Evolutionary conservation across 2,888 invertebrate genomes (phyloP), one percentile per base, ranked within the genome.

Genomic region (Thymelicus sylvestris): DNA sequence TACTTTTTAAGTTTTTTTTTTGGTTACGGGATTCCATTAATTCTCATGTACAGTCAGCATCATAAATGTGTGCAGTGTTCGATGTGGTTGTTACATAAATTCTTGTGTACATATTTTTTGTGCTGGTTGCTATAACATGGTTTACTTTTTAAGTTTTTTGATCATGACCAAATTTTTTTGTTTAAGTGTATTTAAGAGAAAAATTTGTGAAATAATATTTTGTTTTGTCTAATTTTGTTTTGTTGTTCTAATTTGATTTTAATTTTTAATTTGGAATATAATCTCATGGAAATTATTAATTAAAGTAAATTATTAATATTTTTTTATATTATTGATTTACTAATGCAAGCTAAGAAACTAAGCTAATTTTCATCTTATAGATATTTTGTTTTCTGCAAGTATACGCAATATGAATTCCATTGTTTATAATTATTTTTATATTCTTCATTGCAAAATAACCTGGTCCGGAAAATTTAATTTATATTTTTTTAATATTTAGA

Each of bases 21-120:
- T 71, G 73, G 72, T 74, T 65, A 61, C 65, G 68, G 75, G 68
- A 62, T 59, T 71, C 60, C 59, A 67, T 50, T 24, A 41, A 12
- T 59, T 52, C 7, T 31, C 31, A 31, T 55, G 62, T 68, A 68
- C 48, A 60, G 67, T 67, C 62, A 67, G 62, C 60, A 67, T 55
- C 52, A 67, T 44, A 13, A 67, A 67, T 67, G 67, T 67, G 67
- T 62, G 60, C 67, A 62, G 41, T 61, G 50, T 52, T 44, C 5
- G 24, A 47, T 62, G 31, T 24, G 12, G 1, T 4, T 57, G 13
- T 62, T 38, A 55, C 50, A 61, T 67, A 13, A 67, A 19, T 41
- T 24, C 24, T 13, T 41, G 61, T 67, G 67, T 67, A 67, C 67
- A 67, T 67, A 67, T 67, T 62, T 61, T 61, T 67, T 10, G 59